Base-by-base conservation (phyloP, 2,797 vertebrate genomes). In the Champsocephalus esox region DNA sequence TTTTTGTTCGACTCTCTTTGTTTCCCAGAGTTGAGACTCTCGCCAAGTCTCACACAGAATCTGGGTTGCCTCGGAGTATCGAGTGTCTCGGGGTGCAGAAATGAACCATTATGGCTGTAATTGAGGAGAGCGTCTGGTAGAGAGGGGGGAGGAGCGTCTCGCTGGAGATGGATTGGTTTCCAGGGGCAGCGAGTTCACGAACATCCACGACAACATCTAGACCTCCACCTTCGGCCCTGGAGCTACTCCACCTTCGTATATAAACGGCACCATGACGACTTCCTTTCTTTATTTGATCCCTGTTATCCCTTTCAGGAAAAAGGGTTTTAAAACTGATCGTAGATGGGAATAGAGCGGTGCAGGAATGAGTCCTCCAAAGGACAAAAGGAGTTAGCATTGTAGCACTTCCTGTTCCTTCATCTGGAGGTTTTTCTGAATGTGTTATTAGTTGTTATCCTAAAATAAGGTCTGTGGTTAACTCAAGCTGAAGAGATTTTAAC, bases 41-140 rank as follows among this genome's bases (percentile, higher is more conserved):
- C 63, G 90, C 92, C 91, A 93, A 92, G 84, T 91, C 92, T 93
- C 83, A 38, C 73, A 41, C 85, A 88, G 89, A 91, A 92, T 92
- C 88, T 91, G 90, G 90, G 89, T 90, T 91, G 86, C 88, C 87
- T 50, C 84, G 68, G 84, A 74, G 83, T 84, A 89, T 91, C 87
- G 64, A 82, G 88, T 92, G 90, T 93, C 93, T 90, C 85, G 61
- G 89, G 86, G 85, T 89, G 58, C 87, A 90, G 91, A 90, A 90
- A 89, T 82, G 76, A 90, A 85, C 79, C 80, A 86, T 85, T 91
- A 84, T 81, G 89, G 87, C 91, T 88, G 89, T 90, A 93, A 94
- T 81, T 81, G 82, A 82, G 87, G 58, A 80, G 81, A 73, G 34
- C 41, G 85, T 89, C 90, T 89, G 87, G 77, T 81, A 41, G 64